A percentile compares a stretch with the other conserved stretches of the same genome.
Conservation (phyloP, 64 coral and sea anemone species). For the Montipora capricornis region DNA sequence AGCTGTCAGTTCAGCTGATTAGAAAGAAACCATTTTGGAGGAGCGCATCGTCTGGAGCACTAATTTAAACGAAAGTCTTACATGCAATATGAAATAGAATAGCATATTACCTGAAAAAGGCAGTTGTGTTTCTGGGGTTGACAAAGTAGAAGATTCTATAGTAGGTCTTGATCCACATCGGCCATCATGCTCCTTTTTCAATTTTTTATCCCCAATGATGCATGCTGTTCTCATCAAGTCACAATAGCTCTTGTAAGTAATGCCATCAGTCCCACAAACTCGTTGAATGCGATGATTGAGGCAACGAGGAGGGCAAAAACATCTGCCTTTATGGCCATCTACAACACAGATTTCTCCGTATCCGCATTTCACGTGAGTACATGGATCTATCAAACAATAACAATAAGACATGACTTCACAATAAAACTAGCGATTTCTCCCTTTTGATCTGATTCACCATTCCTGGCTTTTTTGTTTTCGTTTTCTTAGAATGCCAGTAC, state of each 20-base stretch:
- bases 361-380: neutral
- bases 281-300: neutral
- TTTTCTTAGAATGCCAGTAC: too few species aligned
- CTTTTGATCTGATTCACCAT: too few species aligned
- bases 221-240: slow-evolving; percentile 45
- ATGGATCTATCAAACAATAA: slow-evolving; percentile 15
- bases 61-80: neutral
- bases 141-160: neutral
- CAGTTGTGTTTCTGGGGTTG: neutral
- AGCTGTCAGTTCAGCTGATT: too few species aligned
- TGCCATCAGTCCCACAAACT: slow-evolving; percentile 62
- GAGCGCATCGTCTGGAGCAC: too few species aligned
- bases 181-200: slow-evolving; percentile 12
- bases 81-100: neutral
- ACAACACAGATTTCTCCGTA: slow-evolving; percentile 51
- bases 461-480: too few species aligned
- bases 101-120: neutral
- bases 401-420: too few species aligned
- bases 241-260: slow-evolving; percentile 45
- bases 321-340: neutral
- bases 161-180: slow-evolving; percentile 23
- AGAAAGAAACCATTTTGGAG: too few species aligned
- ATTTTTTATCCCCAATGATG: slow-evolving; percentile 19
- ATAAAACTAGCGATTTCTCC: too few species aligned
- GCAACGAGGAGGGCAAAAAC: slow-evolving; percentile 45